Base-by-base conservation (phyloP, 2,888 invertebrate species). In the Eurytoma californica region DNA sequence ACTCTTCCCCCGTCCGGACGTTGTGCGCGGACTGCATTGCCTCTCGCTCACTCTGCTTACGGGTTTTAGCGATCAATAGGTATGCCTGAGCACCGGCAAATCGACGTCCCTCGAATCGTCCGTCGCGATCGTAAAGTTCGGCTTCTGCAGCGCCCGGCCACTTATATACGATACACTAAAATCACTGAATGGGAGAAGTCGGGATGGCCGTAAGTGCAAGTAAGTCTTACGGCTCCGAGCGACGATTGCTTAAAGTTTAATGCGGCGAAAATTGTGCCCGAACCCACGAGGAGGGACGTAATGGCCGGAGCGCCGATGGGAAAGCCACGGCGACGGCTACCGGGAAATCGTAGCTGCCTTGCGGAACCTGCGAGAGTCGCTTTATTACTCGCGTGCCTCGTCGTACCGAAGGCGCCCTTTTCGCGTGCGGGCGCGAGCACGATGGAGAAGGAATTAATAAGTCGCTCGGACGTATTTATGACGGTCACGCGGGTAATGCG, bases 21-120 rank as follows among this genome's bases (percentile, higher is more conserved):
- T 1, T 9, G 39, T 65, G 30, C 55, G 72, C 47, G 65, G 65
- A 73, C 73, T 53, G 60, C 20, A 16, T 16, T 12, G 18, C 16
- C 70, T 67, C 39, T 20, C 16, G 9, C 57, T n/a, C 69, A 20
- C 5, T 7, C 69, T 9, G n/a, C 53, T 53, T n/a, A n/a, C 9
- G 12, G 12, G 60, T 49, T 12, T n/a, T 47, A 24, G 47, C 70
- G 67, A 72, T 77, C 77, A 72, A 77, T 77, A 39, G 77, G 77
- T 66, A 30, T 66, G 60, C 53, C 66, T 28, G 66, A 72, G 39
- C 39, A 9, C 39, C 39, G 39, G 39, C 49, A 77, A 72, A 77
- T 77, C 66, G 72, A 24, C 14, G 39, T n/a, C 70, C 55, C 65
- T 55, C 30, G 39, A 18, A 68, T 68, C 55, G 57, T n/a, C 13